Evolutionary conservation across 2,797 vertebrate species (phyloP), one percentile per base, ranked within the genome.

Genomic region (Valencia hispanica): DNA sequence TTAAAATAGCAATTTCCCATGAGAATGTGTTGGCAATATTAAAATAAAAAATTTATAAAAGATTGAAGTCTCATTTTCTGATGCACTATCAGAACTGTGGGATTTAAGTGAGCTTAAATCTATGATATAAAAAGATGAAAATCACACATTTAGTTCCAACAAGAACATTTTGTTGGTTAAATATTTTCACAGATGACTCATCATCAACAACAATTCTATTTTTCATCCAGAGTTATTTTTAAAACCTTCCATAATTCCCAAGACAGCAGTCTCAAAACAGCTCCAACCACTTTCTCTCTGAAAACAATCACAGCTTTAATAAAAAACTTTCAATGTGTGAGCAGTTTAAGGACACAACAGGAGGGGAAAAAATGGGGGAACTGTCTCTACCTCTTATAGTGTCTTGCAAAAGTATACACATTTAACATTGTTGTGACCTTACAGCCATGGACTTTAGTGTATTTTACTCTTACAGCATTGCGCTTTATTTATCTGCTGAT

Each of bases 111-210:
- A 41, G 63, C 63, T n/a, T n/a, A 43, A 66, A 66, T 66, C 22
- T 20, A 39, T 2, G 14, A n/a, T n/a, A n/a, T 2, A 10, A 43
- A 5, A 41, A n/a, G 63, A 66, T 66, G 43, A 66, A 66, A 66
- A 66, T 41, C 25, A 66, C 39, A 15, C 22, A 5, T 43, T n/a
- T 41, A 10, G 12, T 1, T 53, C 51, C 51, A 51, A 51, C 18
- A 66, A 66, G 39, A 41, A 41, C 5, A n/a, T n/a, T 41, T 39
- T 66, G 63, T 8, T 66, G 36, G 36, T 66, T 66, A n/a, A 43
- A 66, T 25, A 66, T 66, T 41, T 66, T 43, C 11, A 41, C 63
- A n/a, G 4, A 66, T 66, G 65, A 66, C 65, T 66, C 36, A 66
- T 41, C 63, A 17, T n/a, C 39, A n/a, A 43, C 61, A 65, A 39